A percentile compares a stretch with the other conserved stretches of the same genome.
Evolutionary conservation across 2,888 invertebrate genomes (phyloP).

Genomic region (Cetonia aurata): DNA sequence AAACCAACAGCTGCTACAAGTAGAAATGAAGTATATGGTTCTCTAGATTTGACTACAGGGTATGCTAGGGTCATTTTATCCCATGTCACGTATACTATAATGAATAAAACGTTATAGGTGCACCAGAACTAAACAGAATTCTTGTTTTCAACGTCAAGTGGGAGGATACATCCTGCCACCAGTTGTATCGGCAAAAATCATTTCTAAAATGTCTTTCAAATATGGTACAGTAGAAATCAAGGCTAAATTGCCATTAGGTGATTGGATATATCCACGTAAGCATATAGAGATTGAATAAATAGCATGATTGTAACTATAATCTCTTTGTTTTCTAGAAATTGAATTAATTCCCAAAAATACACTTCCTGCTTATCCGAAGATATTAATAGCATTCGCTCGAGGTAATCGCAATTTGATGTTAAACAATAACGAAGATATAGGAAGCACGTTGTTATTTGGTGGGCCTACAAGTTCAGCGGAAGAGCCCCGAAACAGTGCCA

Average conservation of each 20-base stretch:
- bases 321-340: constrained; percentile 30
- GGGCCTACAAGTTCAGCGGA: constrained; percentile 66
- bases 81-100: neutral
- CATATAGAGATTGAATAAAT: neutral
- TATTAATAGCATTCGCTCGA: constrained; percentile 62
- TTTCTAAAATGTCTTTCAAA: constrained; percentile 65
- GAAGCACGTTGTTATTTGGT: constrained; percentile 67
- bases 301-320: neutral
- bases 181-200: constrained; percentile 66
- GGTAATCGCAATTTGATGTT: constrained; percentile 63
- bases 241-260: constrained; percentile 70
- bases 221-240: constrained; percentile 69
- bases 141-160: constrained; percentile 17
- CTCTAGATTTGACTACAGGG: constrained; percentile 48
- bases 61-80: constrained; percentile 23
- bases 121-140: constrained; percentile 15
- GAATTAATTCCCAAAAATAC: constrained; percentile 42
- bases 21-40: constrained; percentile 43
- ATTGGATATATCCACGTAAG: constrained; percentile 71
- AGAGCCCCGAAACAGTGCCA: constrained; percentile 62
- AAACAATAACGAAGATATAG: constrained; percentile 62
- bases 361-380: constrained; percentile 47
- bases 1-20: constrained; percentile 64
- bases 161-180: constrained; percentile 64
- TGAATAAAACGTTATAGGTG: constrained; percentile 28